Percentiles rank a stretch among this genome's conserved stretches.
Evolutionary conservation across 2,113 vertebrate species (phyloP).

Genomic region (Hippocampus mohnikei): DNA sequence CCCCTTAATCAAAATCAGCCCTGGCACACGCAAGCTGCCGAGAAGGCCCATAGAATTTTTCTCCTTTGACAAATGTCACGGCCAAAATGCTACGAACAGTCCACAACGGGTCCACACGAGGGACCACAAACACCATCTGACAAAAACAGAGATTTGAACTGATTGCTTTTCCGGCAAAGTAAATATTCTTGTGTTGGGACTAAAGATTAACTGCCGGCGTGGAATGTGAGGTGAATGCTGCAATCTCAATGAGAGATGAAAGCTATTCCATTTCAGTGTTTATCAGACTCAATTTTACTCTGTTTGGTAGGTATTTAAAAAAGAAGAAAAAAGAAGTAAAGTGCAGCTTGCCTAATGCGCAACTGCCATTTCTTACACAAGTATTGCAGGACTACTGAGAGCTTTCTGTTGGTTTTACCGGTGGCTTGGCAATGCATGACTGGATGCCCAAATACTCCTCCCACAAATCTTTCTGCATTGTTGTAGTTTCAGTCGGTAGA

Average conservation of each 20-base stretch:
- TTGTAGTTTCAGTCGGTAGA: background rate
- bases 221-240: conserved; percentile 1
- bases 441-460: background rate
- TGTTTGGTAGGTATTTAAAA: background rate
- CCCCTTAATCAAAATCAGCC: background rate
- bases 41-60: too few relatives aligned
- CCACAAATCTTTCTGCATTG: background rate
- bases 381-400: background rate
- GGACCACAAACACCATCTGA: too few relatives aligned
- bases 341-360: background rate
- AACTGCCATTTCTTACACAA: background rate
- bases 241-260: background rate
- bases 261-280: background rate
- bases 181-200: conserved; percentile 3
- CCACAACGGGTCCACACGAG: too few relatives aligned
- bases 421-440: background rate
- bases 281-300: background rate
- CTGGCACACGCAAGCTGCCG: too few relatives aligned
- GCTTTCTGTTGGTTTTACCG: background rate
- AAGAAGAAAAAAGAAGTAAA: background rate
- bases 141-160: background rate
- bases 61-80: too few relatives aligned
- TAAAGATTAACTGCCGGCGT: background rate
- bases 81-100: too few relatives aligned
- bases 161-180: conserved; percentile 13